These are phyloP conservation scores for Orycteropus afer DNA, from an alignment of 2,113 vertebrate species.

Conservation along the genomic window DNA sequence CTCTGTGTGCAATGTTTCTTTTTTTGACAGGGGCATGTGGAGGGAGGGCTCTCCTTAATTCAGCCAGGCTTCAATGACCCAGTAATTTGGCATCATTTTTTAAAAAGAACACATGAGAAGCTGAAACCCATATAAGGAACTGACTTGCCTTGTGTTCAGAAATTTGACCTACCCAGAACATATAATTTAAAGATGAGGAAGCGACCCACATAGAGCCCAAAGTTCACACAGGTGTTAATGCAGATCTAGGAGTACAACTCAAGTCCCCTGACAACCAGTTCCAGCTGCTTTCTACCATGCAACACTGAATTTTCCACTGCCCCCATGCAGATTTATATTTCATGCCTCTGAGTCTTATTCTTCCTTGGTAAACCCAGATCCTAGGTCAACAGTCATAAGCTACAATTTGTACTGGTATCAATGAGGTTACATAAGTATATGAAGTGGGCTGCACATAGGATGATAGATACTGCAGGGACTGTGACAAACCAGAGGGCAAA, in stretches of 20 bases:
- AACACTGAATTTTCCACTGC: neutral
- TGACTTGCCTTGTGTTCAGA: conserved; percentile 55
- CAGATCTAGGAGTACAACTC: neutral
- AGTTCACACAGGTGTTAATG: conserved; percentile 55
- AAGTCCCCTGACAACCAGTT: neutral
- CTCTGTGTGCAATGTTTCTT: conserved; percentile 10
- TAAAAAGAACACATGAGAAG: conserved; percentile 47
- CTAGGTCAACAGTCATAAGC: neutral
- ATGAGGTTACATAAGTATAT: neutral
- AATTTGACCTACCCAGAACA: conserved; percentile 50
- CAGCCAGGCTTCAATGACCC: conserved; percentile 56
- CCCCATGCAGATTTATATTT: neutral
- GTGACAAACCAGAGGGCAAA: neutral
- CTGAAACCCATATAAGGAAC: conserved; percentile 53
- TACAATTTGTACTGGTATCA: neutral
- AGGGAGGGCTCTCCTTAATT: conserved; percentile 51
- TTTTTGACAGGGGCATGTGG: conserved; percentile 47
- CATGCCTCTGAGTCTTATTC: neutral
- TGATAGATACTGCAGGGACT: neutral
- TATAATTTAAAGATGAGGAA: conserved; percentile 65
- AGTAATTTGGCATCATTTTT: conserved; percentile 61
- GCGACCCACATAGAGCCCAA: neutral
- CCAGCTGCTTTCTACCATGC: neutral
- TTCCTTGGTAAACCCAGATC: neutral
- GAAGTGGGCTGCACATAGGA: neutral